phyloP scores from a whole-genome alignment of 2,113 vertebrate species.

The Eretmodus cyanostictus region DNA sequence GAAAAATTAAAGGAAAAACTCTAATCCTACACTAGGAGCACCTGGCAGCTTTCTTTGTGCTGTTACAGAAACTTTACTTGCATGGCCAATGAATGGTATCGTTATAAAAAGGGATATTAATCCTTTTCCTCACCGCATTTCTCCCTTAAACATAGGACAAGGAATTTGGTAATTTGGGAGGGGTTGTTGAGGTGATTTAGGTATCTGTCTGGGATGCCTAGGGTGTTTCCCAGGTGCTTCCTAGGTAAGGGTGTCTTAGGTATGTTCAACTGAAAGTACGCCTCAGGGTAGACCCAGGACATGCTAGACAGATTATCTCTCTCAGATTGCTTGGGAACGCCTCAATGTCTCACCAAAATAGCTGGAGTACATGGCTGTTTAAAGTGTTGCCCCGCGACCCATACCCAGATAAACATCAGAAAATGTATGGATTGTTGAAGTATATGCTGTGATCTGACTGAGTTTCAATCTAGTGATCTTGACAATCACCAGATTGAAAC shows the following conservation, averaged over 20 bases:
- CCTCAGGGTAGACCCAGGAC: not conserved
- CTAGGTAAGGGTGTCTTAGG: not conserved
- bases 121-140: not conserved
- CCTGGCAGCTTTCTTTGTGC: not conserved
- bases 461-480: not conserved
- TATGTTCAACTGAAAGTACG: not conserved
- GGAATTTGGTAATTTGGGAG: not conserved
- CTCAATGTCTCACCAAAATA: not conserved
- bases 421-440: not conserved
- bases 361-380: accelerated
- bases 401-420: not conserved
- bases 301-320: not conserved
- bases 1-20: not conserved
- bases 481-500: accelerated
- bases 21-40: no score
- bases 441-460: not conserved
- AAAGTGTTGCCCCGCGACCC: not conserved
- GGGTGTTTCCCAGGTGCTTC: not conserved
- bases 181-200: not conserved
- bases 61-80: not conserved
- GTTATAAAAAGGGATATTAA: not conserved
- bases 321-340: not conserved
- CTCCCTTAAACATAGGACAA: not conserved
- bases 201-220: not conserved
- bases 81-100: accelerated